Evolutionary conservation across 2,113 vertebrate genomes (phyloP).

Genomic region (Athene cunicularia): DNA sequence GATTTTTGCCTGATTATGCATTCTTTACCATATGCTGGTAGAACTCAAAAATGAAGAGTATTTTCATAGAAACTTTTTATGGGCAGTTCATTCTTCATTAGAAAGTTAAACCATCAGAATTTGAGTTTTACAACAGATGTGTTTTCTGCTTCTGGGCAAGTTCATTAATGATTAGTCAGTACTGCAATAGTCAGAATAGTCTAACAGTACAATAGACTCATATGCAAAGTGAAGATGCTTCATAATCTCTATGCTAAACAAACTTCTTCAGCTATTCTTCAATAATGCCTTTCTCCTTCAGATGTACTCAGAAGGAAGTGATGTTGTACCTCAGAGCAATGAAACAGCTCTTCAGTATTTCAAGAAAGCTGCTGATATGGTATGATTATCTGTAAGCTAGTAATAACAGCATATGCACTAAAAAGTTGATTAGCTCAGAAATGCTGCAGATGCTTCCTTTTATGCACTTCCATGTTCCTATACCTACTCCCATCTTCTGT

Average conservation of each 20-base stretch:
- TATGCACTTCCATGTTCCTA: not conserved
- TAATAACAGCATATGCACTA: not conserved
- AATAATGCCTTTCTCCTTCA: slow-evolving; percentile 61
- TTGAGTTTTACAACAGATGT: not conserved
- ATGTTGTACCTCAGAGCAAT: slow-evolving; percentile 92
- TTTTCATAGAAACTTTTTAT: not conserved
- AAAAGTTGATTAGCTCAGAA: not conserved
- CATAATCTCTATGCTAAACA: not conserved
- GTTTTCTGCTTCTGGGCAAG: not conserved
- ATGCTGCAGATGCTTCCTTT: not conserved
- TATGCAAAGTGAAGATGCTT: not conserved
- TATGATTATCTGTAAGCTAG: slow-evolving; percentile 57
- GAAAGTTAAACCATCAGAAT: not conserved
- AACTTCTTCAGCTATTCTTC: not conserved
- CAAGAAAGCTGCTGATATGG: slow-evolving; percentile 97
- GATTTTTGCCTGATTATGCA: not conserved
- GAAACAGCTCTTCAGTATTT: slow-evolving; percentile 97
- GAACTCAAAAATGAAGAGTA: not conserved
- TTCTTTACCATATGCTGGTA: not conserved
- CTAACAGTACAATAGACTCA: not conserved
- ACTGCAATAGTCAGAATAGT: not conserved
- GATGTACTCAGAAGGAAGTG: slow-evolving; percentile 99
- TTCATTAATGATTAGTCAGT: not conserved
- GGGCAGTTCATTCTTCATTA: not conserved
- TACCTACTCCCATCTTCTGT: not conserved